phyloP scores from a whole-genome alignment of 2,888 invertebrate genomes.

The Apamea epomidion region DNA sequence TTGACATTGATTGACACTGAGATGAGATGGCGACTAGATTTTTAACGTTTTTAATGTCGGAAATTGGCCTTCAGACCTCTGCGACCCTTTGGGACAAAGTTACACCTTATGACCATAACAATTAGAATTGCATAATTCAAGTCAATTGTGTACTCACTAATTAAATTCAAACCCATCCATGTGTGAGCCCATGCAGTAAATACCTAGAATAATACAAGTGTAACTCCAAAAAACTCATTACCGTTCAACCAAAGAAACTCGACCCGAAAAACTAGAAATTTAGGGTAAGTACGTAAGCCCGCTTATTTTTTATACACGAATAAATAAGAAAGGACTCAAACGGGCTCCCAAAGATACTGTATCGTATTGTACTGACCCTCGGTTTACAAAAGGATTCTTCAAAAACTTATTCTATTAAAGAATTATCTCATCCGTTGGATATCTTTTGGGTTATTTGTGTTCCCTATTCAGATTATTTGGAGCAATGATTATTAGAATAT shows the following conservation, averaged over 20 bases:
- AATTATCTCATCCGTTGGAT: constrained; percentile 55
- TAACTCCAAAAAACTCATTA: constrained; percentile 50
- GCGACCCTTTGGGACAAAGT: not conserved
- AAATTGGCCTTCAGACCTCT: not conserved
- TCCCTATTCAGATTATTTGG: constrained; percentile 45
- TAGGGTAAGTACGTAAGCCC: constrained; percentile 44
- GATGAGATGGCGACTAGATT: too few relatives aligned
- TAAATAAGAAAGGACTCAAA: constrained; percentile 63
- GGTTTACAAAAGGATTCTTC: constrained; percentile 55
- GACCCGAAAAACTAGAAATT: constrained; percentile 63
- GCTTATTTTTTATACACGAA: constrained; percentile 61
- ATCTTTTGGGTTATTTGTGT: constrained; percentile 50
- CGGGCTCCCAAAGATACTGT: constrained; percentile 52
- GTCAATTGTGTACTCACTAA: constrained; percentile 12
- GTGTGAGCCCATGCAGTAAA: constrained; percentile 19
- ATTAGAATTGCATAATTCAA: constrained; percentile 4
- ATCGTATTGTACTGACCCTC: constrained; percentile 49
- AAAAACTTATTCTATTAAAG: constrained; percentile 61
- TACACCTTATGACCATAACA: not conserved
- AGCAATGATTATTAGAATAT: constrained; percentile 43
- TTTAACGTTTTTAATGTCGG: too few relatives aligned
- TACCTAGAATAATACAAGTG: constrained; percentile 39
- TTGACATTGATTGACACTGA: too few relatives aligned
- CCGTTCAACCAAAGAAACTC: constrained; percentile 48
- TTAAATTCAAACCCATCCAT: constrained; percentile 27